Evolutionary conservation across 2,888 invertebrate genomes (phyloP).

Genomic region (Caenorhabditis macrosperma): DNA sequence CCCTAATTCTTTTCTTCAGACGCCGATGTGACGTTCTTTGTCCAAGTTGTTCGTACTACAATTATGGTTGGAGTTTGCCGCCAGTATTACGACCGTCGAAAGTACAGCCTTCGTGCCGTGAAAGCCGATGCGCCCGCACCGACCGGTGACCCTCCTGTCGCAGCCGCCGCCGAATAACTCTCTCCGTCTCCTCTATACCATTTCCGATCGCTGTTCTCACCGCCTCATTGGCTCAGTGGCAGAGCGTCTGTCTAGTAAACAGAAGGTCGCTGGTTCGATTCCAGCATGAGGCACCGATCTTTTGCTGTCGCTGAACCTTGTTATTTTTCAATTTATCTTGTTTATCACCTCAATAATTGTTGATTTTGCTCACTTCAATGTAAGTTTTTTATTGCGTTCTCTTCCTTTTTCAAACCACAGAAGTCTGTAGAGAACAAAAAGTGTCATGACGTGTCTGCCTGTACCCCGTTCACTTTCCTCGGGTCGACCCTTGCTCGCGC

Average conservation of each 20-base stretch:
- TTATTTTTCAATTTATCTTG: constrained; percentile 21
- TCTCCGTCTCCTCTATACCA: constrained; percentile 10
- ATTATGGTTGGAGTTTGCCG: constrained; percentile 66
- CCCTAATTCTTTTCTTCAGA: constrained; percentile 42
- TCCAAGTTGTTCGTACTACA: constrained; percentile 69
- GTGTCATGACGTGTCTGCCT: constrained; percentile 11
- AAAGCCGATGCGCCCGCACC: background rate
- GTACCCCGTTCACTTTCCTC: background rate
- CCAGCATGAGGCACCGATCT: constrained; percentile 77
- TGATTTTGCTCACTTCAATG: background rate
- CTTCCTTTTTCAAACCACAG: background rate
- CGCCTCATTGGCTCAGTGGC: constrained; percentile 79
- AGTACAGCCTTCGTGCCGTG: constrained; percentile 65
- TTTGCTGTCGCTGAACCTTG: too few relatives aligned
- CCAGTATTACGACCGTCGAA: constrained; percentile 63
- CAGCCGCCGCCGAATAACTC: constrained; percentile 19
- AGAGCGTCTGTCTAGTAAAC: constrained; percentile 80
- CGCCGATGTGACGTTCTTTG: constrained; percentile 65
- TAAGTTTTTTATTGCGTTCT: background rate
- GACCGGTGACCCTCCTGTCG: too few relatives aligned
- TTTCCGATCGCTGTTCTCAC: background rate
- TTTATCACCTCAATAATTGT: constrained; percentile 1
- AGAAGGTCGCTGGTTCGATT: constrained; percentile 80
- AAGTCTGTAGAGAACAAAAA: background rate
- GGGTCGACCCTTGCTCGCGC: constrained; percentile 51